A percentile compares a stretch with the other conserved stretches of the same genome.
phyloP scores from a whole-genome alignment of 2,113 vertebrate species.

The Eulemur macaco region DNA sequence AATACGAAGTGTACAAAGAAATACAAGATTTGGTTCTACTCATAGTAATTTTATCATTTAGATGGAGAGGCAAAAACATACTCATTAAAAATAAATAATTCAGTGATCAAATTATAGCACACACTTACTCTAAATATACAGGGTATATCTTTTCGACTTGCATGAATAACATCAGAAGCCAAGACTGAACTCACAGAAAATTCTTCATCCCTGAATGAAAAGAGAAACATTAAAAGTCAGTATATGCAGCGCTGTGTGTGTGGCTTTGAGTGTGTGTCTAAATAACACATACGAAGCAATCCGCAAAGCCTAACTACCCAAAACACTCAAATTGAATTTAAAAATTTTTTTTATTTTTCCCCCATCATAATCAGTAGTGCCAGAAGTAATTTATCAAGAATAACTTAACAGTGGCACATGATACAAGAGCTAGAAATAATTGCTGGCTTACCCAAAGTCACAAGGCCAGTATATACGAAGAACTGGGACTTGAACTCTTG shows the following conservation, averaged over 20 bases:
- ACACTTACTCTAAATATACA: slow-evolving; percentile 97
- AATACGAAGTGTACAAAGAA: not conserved
- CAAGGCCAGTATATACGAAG: not conserved
- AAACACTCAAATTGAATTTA: not conserved
- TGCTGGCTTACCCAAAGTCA: not conserved
- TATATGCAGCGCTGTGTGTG: not conserved
- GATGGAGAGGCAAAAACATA: not conserved
- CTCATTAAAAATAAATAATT: not conserved
- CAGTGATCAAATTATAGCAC: not conserved
- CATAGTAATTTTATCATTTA: not conserved
- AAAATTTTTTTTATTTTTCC: not conserved
- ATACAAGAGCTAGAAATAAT: not conserved
- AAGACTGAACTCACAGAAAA: slow-evolving; percentile 99
- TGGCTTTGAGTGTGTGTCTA: not conserved
- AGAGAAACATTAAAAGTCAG: slow-evolving; percentile 65
- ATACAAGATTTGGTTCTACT: not conserved
- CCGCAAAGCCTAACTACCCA: not conserved
- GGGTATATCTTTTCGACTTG: slow-evolving; percentile 96
- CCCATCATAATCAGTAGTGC: not conserved
- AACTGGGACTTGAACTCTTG: not conserved
- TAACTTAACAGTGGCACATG: not conserved
- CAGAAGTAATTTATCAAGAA: not conserved
- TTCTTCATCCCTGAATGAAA: slow-evolving; percentile 93
- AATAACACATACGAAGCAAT: slow-evolving; percentile 11
- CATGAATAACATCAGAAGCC: slow-evolving; percentile 98